Conservation (phyloP, 2,113 vertebrate genomes). For the Gnathonemus longibarbis region DNA sequence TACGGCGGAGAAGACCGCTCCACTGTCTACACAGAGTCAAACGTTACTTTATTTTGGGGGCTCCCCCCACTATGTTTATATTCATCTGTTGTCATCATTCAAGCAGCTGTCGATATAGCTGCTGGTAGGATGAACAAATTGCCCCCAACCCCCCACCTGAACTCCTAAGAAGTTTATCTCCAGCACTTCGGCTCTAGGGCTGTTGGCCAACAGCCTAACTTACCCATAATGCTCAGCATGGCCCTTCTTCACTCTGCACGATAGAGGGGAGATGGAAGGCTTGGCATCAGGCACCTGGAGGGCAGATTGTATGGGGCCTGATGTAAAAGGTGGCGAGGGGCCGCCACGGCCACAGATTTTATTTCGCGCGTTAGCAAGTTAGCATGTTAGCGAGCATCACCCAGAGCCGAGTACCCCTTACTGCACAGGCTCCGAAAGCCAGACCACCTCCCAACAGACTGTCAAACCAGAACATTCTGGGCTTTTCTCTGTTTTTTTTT, state of each 20-base stretch:
- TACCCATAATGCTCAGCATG: not conserved
- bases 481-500: not conserved
- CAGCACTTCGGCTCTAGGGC: not conserved
- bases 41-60: not conserved
- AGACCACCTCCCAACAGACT: not conserved
- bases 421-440: not conserved
- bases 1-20: not conserved
- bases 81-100: not conserved
- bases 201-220: not conserved
- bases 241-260: not conserved
- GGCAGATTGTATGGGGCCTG: not conserved
- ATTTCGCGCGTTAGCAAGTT: not conserved
- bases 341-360: not conserved
- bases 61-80: not conserved
- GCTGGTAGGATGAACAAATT: not conserved
- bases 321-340: not conserved
- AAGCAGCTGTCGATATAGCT: not conserved
- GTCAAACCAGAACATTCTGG: not conserved
- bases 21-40: not conserved
- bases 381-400: not conserved
- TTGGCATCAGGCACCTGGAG: not conserved
- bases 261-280: not conserved
- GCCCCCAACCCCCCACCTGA: not conserved
- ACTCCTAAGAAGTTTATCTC: not conserved
- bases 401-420: not conserved